Evolutionary conservation across 2,888 invertebrate species (phyloP).

Genomic region (Xylocampa areola): DNA sequence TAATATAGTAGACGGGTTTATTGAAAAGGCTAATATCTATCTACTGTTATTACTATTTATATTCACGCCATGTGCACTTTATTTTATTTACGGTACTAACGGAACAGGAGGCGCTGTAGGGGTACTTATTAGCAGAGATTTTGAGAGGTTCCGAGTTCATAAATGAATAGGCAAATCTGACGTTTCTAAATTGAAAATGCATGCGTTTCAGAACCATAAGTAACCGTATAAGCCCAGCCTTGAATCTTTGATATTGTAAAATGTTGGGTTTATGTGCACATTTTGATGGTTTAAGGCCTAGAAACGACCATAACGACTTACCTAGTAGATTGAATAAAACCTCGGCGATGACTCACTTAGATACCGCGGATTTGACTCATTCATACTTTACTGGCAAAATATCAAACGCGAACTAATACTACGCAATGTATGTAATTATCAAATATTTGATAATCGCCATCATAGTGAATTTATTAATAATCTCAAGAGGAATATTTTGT

Average conservation of each 20-base stretch:
- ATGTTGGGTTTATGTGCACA: background rate
- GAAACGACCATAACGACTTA: conserved; percentile 15
- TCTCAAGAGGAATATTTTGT: conserved; percentile 14
- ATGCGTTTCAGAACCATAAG: background rate
- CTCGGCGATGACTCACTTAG: conserved; percentile 29
- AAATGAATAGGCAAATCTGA: too few species aligned
- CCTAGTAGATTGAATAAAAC: conserved; percentile 17
- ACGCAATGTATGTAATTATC: too few species aligned
- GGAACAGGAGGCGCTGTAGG: background rate
- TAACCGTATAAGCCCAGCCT: background rate
- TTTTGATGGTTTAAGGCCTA: conserved; percentile 6
- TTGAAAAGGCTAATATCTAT: conserved; percentile 43
- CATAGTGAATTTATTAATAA: conserved; percentile 28
- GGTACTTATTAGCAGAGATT: too few species aligned
- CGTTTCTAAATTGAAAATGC: too few species aligned
- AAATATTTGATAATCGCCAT: conserved; percentile 20
- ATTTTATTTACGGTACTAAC: conserved; percentile 7
- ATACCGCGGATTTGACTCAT: conserved; percentile 31
- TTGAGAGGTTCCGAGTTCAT: too few species aligned
- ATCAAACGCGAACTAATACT: conserved; percentile 12
- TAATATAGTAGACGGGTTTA: conserved; percentile 60
- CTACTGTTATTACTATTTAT: conserved; percentile 18
- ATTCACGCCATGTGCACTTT: conserved; percentile 4
- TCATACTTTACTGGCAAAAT: conserved; percentile 19
- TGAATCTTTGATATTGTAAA: background rate